Evolutionary conservation across 2,797 vertebrate species (phyloP).

Genomic region (Sebastes itinus): DNA sequence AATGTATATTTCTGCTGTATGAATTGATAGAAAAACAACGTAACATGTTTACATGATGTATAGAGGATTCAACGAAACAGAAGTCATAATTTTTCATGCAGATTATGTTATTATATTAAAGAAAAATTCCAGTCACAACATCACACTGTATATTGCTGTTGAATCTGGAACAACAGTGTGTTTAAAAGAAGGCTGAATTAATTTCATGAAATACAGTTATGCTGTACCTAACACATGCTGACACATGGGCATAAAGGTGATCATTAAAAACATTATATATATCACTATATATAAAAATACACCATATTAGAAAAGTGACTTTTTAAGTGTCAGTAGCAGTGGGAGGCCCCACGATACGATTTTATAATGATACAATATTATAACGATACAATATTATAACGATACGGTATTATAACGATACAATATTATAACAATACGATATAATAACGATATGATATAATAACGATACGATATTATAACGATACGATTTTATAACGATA

Average conservation of each 20-base stretch:
- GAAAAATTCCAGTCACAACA: neutral
- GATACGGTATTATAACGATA: no score
- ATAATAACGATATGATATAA: no score
- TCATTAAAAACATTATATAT: neutral
- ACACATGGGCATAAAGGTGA: neutral
- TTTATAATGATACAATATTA: no score
- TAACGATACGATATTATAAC: no score
- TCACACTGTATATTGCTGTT: accelerated
- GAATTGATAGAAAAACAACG: neutral
- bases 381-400: no score
- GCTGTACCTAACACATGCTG: accelerated
- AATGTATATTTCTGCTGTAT: neutral
- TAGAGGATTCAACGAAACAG: neutral
- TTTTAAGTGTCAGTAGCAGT: accelerated
- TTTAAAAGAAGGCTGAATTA: neutral
- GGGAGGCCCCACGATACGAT: no score
- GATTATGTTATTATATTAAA: neutral
- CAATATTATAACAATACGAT: no score
- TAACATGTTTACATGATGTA: neutral
- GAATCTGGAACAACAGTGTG: neutral
- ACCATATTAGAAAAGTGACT: accelerated
- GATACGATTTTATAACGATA: no score
- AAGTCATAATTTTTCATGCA: neutral
- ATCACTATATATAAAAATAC: accelerated
- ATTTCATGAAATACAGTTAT: no score